Base-by-base conservation (phyloP, 2,113 vertebrate genomes). In the Pardalotus punctatus region DNA sequence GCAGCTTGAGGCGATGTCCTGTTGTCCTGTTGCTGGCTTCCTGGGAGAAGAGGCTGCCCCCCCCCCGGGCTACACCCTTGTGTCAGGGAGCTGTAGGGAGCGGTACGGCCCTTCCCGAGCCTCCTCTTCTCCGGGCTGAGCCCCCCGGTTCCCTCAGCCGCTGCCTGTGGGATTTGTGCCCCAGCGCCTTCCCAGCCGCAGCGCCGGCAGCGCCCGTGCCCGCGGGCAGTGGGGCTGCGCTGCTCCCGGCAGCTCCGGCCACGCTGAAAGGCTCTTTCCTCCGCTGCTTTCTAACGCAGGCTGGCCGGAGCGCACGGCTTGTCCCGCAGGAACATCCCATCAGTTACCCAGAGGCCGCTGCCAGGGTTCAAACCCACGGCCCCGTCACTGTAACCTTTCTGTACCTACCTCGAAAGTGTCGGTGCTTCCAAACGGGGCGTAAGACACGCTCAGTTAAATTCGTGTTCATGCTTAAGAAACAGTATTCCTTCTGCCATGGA, bases 391-490 rank as follows among this genome's bases (percentile, higher is more conserved):
- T 1, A 43, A 7, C 14, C 20, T 7, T 29, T 9, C 53, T 13
- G 7, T 17, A 11, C 16, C 20, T 8, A 0, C 2, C 40, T 25
- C 13, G 15, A 1, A 13, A 36, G 20, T 14, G 43, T 60, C 40
- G 4, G 0, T 27, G n/a, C 33, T 53, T 51, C 18, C 67, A 24
- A 14, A 56, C 0, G 0, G 11, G 38, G 29, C 8, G 4, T 53
- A 10, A 57, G 8, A 22, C 6, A 2, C 0, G 18, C 18, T 64
- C 20, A 15, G 9, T 18, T 60, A 38, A 58, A 72, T 31, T 54
- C 9, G 5, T 3, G 5, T 28, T 3, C 17, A 1, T 22, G 40
- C 35, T 51, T 40, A 22, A 76, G 48, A 33, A 76, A 11, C 6
- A 4, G 15, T 14, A 8, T 16, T 17, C 8, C 21, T 66, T 72